Evolutionary conservation across 2,797 vertebrate species (phyloP).

Genomic region (Okamejei kenojei): DNA sequence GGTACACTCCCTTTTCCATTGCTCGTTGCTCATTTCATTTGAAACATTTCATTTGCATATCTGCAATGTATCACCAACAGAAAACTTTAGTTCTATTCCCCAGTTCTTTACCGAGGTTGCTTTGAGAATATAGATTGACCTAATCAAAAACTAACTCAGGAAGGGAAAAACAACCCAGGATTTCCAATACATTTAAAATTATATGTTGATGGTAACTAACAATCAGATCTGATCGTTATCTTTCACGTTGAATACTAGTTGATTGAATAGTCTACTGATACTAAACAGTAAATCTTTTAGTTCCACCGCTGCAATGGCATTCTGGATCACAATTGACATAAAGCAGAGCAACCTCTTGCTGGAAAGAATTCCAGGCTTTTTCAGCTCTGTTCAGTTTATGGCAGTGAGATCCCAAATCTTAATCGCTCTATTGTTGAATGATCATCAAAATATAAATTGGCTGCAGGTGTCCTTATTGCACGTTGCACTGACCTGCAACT

Average conservation of each 20-base stretch:
- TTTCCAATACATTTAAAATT: too few relatives aligned
- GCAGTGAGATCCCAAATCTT: neutral
- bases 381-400: neutral
- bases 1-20: neutral
- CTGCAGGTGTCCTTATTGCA: neutral
- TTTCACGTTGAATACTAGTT: neutral
- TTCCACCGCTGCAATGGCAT: neutral
- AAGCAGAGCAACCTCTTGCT: neutral
- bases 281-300: neutral
- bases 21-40: neutral
- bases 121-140: neutral
- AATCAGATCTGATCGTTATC: neutral
- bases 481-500: neutral
- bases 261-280: neutral
- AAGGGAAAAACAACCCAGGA: neutral
- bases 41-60: neutral
- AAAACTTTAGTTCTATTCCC: neutral
- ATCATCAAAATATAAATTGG: neutral
- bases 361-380: neutral
- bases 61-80: neutral
- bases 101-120: neutral
- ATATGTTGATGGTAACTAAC: neutral
- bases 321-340: neutral
- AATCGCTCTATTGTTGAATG: neutral
- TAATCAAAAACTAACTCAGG: neutral